phyloP scores from a whole-genome alignment of 2,888 invertebrate genomes.

The Nemapogon koenigi region DNA sequence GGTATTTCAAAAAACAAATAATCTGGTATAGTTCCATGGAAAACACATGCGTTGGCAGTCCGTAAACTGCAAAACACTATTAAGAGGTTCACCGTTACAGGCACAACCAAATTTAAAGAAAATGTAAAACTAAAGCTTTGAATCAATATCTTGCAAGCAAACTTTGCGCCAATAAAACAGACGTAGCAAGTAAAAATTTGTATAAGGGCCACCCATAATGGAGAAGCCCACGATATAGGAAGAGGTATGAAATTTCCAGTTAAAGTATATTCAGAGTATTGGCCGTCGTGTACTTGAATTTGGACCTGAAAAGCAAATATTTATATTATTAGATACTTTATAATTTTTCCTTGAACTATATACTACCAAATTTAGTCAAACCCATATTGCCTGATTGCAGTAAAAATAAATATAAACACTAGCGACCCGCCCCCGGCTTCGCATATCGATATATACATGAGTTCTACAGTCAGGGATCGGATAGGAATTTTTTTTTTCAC shows the following conservation, averaged over 20 bases:
- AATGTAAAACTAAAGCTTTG: conserved; percentile 88
- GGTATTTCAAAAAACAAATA: conserved; percentile 89
- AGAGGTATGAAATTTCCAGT: conserved; percentile 34
- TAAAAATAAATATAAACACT: too few species aligned
- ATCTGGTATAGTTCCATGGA: conserved; percentile 72
- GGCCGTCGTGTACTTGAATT: conserved; percentile 42
- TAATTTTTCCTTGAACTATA: too few species aligned
- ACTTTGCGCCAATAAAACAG: conserved; percentile 74
- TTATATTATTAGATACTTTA: too few species aligned
- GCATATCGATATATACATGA: too few species aligned
- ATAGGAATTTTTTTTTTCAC: too few species aligned
- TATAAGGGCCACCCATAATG: conserved; percentile 68
- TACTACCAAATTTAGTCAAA: too few species aligned
- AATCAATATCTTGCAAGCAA: conserved; percentile 88
- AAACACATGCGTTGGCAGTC: conserved; percentile 70
- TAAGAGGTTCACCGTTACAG: conserved; percentile 73
- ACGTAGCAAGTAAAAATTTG: conserved; percentile 73
- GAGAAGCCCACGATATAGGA: conserved; percentile 34
- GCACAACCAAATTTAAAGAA: conserved; percentile 79
- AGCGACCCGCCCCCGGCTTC: too few species aligned
- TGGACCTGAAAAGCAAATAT: conserved; percentile 38
- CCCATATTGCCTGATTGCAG: too few species aligned
- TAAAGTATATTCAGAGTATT: conserved; percentile 35
- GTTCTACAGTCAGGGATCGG: too few species aligned
- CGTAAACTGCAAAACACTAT: conserved; percentile 71